Evolutionary conservation across 1,140 invertebrate species (phyloP).

Genomic region (Drosophila neocordata): DNA sequence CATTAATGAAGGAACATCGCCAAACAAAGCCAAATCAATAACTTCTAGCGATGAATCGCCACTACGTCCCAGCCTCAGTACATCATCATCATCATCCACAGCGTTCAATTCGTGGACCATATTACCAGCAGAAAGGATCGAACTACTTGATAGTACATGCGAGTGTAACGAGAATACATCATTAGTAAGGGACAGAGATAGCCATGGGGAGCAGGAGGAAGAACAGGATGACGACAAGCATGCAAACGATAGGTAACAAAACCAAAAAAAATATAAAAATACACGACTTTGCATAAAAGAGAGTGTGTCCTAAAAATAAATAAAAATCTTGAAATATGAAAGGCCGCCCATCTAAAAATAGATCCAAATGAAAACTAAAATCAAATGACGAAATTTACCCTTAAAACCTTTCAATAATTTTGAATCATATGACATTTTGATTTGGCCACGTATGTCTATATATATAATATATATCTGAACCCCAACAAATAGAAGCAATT

Average conservation of each 20-base stretch:
- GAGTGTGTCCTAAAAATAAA: conserved; percentile 1
- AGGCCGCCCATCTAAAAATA: not conserved
- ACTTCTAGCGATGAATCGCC: conserved; percentile 24
- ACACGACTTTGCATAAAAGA: not conserved
- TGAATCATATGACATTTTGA: not conserved
- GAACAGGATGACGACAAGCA: conserved; percentile 28
- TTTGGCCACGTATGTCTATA: too few relatives aligned
- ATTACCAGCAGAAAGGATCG: conserved; percentile 41
- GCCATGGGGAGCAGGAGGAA: not conserved
- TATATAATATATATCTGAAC: too few relatives aligned
- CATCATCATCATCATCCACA: conserved; percentile 38
- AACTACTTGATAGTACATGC: conserved; percentile 26
- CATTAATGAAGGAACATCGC: conserved; percentile 13
- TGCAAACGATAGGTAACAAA: conserved; percentile 49
- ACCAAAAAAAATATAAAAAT: not conserved
- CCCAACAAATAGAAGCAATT: too few relatives aligned
- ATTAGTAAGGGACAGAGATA: not conserved
- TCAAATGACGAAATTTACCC: too few relatives aligned
- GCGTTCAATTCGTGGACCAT: conserved; percentile 51
- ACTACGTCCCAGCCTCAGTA: conserved; percentile 21
- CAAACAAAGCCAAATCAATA: conserved; percentile 19
- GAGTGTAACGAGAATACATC: not conserved
- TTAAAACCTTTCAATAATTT: not conserved
- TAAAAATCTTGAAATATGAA: not conserved
- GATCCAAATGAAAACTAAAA: not conserved